Conservation (phyloP, 2,113 vertebrate species). For the Holacanthus passer region DNA sequence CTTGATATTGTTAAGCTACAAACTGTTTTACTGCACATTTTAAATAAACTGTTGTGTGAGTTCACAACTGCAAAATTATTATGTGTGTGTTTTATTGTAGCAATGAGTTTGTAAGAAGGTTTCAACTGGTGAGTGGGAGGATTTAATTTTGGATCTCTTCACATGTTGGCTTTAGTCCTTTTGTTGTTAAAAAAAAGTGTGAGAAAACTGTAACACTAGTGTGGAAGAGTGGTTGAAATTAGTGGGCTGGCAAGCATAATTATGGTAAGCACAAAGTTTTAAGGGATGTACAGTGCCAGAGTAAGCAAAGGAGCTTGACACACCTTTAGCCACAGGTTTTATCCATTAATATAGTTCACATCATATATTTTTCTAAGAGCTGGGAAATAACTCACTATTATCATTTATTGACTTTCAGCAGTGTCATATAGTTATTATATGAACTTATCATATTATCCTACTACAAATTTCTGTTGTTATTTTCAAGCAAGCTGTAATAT, state of each 20-base stretch:
- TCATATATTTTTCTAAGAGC: neutral
- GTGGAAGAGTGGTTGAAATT: constrained; percentile 3
- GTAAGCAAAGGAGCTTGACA: neutral
- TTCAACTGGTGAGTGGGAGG: neutral
- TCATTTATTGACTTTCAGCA: neutral
- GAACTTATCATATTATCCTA: neutral
- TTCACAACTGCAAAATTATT: neutral
- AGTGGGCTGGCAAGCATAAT: neutral
- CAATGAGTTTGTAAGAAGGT: neutral
- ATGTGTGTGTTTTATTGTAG: neutral
- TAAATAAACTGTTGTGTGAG: neutral
- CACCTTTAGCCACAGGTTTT: neutral
- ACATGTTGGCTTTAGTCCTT: constrained; percentile 1
- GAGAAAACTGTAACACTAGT: neutral
- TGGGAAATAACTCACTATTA: neutral
- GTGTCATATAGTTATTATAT: neutral
- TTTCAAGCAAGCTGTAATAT: neutral
- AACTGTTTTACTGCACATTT: neutral
- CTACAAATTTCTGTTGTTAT: neutral
- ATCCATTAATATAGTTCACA: neutral
- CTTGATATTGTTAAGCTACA: neutral
- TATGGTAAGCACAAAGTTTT: neutral
- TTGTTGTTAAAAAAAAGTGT: neutral
- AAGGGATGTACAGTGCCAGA: neutral
- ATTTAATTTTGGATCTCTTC: constrained; percentile 1